Evolutionary conservation across 2,113 vertebrate genomes (phyloP), one percentile per base, ranked within the genome.

Genomic region (Marmota monax): DNA sequence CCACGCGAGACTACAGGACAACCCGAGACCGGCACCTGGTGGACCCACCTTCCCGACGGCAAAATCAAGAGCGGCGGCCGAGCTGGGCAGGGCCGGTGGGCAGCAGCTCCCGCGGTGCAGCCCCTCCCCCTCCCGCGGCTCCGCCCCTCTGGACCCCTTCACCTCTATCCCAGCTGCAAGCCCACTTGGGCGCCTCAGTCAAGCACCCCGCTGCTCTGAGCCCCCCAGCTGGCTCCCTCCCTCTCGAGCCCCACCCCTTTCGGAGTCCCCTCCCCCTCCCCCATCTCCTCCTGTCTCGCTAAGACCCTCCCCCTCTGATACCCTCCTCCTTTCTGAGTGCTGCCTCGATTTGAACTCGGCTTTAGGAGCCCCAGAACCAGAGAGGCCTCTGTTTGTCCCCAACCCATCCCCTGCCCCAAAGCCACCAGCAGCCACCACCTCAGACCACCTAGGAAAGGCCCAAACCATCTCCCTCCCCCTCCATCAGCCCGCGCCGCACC

Each of bases 241-340:
- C 63, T 25, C 2, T n/a, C 86, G n/a, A 72, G 39, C 23, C 84
- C 90, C 42, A 58, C 88, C 91, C 85, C 37, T 37, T 25, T 5
- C 27, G 0, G 34, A 69, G 34, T 25, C 76, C 69, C 42, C 18
- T 7, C 34, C 61, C 22, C 45, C 34, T 90, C 5, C 13, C 53
- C 37, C 86, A 94, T 77, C 80, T 91, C 92, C 37, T n/a, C 88
- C 84, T 78, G 76, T 76, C 76, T 27, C 61, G 23, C 23, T 63
- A 63, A 27, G 29, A 10, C 32, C 78, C 92, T 93, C 72, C 94
- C 96, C 88, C 96, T 97, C 96, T 95, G 85, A 89, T 76, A 16
- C 22, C 78, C 92, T 93, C 72, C 94, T 96, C 88, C 10, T 63
- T 96, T 96, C 96, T 69, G 53, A 93, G 37, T 37, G 67, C 63